A percentile compares a stretch with the other conserved stretches of the same genome.
phyloP scores from a whole-genome alignment of 2,797 vertebrate species.

The Phyllotis vaccarum region DNA sequence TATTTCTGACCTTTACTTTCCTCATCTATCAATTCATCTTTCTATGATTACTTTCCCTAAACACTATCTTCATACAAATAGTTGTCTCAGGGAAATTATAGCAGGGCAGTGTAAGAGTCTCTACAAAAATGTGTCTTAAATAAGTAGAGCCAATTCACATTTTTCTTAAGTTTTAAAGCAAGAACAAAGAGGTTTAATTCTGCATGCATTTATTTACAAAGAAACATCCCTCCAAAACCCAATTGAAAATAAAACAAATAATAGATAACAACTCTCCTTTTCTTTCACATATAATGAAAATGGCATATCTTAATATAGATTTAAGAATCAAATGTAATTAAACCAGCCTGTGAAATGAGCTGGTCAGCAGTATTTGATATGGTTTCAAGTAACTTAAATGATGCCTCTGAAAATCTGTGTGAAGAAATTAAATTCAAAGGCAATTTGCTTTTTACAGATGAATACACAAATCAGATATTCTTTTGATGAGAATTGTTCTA shows the following conservation, averaged over 20 bases:
- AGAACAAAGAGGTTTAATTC: constrained; percentile 10
- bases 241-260: constrained; percentile 66
- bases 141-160: constrained; percentile 2
- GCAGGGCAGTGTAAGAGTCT: neutral
- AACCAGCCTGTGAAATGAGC: constrained; percentile 48
- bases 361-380: constrained; percentile 66
- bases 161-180: neutral
- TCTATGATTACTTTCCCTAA: neutral
- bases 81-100: constrained; percentile 12
- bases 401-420: neutral
- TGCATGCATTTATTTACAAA: constrained; percentile 52
- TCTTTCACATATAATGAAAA: constrained; percentile 55
- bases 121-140: neutral
- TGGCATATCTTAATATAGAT: constrained; percentile 69
- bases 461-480: constrained; percentile 71
- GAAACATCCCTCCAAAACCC: neutral
- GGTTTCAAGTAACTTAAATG: constrained; percentile 63
- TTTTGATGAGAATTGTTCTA: constrained; percentile 62
- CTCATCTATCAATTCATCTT: neutral
- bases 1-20: neutral
- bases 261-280: neutral
- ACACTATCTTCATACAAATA: neutral
- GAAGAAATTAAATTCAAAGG: constrained; percentile 78
- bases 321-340: constrained; percentile 66
- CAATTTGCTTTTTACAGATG: constrained; percentile 67